Evolutionary conservation across 64 coral and sea anemone species (phyloP).

Genomic region (Montipora efflorescens): DNA sequence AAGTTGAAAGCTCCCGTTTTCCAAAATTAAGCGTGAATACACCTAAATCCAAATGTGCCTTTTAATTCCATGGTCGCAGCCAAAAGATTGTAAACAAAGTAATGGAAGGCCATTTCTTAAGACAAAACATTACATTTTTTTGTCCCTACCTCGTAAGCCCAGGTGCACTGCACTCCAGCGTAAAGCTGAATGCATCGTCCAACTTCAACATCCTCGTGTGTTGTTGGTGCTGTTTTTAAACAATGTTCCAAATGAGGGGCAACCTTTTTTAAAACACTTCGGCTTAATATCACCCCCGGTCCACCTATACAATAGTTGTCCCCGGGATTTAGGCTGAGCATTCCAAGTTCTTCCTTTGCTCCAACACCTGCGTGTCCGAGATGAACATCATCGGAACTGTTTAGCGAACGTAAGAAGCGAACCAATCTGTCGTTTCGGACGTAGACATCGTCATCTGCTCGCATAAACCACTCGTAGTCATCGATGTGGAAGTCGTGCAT

Average conservation of each 20-base stretch:
- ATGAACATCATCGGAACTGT: constrained; percentile 91
- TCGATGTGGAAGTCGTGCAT: constrained; percentile 96
- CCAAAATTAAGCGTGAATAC: neutral
- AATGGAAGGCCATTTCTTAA: too few species aligned
- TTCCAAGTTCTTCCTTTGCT: constrained; percentile 60
- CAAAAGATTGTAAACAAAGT: too few species aligned
- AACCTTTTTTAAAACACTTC: constrained; percentile 90
- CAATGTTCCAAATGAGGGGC: constrained; percentile 91
- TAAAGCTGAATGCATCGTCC: constrained; percentile 92
- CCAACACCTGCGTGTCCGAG: constrained; percentile 91
- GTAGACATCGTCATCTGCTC: constrained; percentile 97
- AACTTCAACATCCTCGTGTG: constrained; percentile 92
- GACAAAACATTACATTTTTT: too few species aligned
- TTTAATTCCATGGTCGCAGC: too few species aligned
- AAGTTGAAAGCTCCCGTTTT: neutral
- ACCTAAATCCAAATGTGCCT: neutral
- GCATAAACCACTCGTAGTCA: constrained; percentile 93
- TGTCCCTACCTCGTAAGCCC: constrained; percentile 89
- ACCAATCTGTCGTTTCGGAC: constrained; percentile 85
- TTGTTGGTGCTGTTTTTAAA: constrained; percentile 73
- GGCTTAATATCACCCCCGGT: constrained; percentile 80
- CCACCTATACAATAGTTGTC: constrained; percentile 99
- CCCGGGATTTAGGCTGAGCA: constrained; percentile 58
- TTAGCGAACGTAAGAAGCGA: constrained; percentile 74
- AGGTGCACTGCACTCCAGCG: constrained; percentile 88